Percentiles rank a stretch among this genome's conserved stretches.
Evolutionary conservation across 64 coral and sea anemone genomes (phyloP).

Genomic region (Montipora sp.): DNA sequence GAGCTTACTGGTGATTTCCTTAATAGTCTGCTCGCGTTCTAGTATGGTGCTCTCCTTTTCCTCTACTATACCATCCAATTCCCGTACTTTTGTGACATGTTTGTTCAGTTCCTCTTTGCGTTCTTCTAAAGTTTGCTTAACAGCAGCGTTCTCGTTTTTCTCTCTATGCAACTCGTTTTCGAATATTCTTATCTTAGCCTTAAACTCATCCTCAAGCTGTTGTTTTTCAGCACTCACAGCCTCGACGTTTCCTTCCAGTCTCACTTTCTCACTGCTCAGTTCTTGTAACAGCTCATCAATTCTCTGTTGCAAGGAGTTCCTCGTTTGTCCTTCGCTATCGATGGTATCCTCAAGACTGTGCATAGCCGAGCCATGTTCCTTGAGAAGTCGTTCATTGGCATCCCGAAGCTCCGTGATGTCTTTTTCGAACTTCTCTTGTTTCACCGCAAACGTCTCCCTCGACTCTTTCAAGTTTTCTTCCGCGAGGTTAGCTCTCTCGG

Average conservation of each 20-base stretch:
- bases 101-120: constrained; percentile 43
- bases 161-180: constrained; percentile 47
- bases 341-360: constrained; percentile 8
- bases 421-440: constrained; percentile 45
- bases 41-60: constrained; percentile 61
- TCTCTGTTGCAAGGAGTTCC: not conserved
- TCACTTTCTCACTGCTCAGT: constrained; percentile 10
- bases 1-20: constrained; percentile 48
- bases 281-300: constrained; percentile 52
- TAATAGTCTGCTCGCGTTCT: constrained; percentile 45
- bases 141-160: constrained; percentile 31
- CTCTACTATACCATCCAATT: constrained; percentile 51
- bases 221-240: constrained; percentile 46
- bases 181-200: constrained; percentile 48
- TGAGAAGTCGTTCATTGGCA: constrained; percentile 1
- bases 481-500: constrained; percentile 43
- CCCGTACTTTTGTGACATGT: constrained; percentile 54
- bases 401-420: constrained; percentile 40
- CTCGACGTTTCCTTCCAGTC: constrained; percentile 58
- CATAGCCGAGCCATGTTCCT: constrained; percentile 7
- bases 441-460: constrained; percentile 1
- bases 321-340: not conserved
- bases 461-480: constrained; percentile 47
- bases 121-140: constrained; percentile 46
- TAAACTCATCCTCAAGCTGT: constrained; percentile 36